Evolutionary conservation across 2,113 vertebrate species (phyloP).

Genomic region (Passer montanus): DNA sequence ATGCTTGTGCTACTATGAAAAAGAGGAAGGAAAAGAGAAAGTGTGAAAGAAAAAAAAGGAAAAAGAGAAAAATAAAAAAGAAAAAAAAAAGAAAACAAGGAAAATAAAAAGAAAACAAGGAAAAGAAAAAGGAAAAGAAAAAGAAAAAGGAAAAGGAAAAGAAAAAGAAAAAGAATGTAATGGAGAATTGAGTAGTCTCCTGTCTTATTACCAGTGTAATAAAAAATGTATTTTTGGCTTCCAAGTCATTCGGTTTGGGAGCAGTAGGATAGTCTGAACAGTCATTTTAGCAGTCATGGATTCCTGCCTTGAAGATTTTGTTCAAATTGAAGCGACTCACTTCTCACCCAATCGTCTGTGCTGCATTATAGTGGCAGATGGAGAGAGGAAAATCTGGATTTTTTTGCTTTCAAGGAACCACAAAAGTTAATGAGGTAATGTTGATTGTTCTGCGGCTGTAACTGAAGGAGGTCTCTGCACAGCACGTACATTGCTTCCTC

Average conservation of each 20-base stretch:
- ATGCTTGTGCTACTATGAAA: not conserved
- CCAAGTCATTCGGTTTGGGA: not conserved
- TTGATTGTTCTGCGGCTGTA: not conserved
- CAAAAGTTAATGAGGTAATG: conserved; percentile 56
- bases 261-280: not conserved
- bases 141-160: rapidly evolving
- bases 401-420: conserved; percentile 49
- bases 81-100: rapidly evolving
- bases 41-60: rapidly evolving
- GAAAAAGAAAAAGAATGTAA: rapidly evolving
- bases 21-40: not conserved
- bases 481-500: not conserved
- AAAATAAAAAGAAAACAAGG: rapidly evolving
- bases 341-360: conserved; percentile 15
- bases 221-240: not conserved
- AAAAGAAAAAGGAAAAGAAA: rapidly evolving
- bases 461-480: not conserved
- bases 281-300: not conserved
- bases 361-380: conserved; percentile 38
- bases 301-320: conserved; percentile 20
- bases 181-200: not conserved
- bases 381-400: conserved; percentile 18
- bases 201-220: not conserved
- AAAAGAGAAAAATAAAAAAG: rapidly evolving
- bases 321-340: conserved; percentile 21